Conservation (phyloP, 2,888 invertebrate species). For the Andrena trimmerana region DNA sequence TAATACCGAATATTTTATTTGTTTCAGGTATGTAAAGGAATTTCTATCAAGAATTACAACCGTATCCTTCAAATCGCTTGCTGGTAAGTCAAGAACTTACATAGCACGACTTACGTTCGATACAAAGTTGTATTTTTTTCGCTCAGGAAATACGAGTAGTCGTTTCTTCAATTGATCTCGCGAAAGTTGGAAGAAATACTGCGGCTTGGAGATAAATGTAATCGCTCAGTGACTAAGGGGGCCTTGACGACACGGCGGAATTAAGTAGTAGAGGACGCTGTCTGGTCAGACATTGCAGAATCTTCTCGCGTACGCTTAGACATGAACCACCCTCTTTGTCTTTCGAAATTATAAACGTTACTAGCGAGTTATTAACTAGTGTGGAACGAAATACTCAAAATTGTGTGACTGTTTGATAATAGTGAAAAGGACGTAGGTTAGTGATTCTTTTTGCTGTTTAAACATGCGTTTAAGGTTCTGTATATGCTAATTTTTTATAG, state of each 20-base stretch:
- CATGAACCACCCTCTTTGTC: slow-evolving; percentile 20
- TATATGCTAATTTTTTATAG: no score
- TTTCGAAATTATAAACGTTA: slow-evolving; percentile 24
- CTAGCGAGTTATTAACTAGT: slow-evolving; percentile 4
- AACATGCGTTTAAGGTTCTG: no score
- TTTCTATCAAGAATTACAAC: neutral
- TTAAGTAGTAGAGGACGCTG: slow-evolving; percentile 40
- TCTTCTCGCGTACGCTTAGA: neutral
- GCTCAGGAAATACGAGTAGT: neutral
- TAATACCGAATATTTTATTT: slow-evolving; percentile 10
- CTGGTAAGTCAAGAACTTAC: slow-evolving; percentile 22
- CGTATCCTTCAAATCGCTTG: neutral
- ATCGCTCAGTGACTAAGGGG: neutral
- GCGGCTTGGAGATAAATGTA: slow-evolving; percentile 2
- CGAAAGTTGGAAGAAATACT: neutral
- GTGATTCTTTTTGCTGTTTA: no score
- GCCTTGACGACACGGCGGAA: neutral
- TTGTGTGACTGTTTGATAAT: no score
- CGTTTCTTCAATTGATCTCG: slow-evolving; percentile 7
- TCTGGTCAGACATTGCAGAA: slow-evolving; percentile 28
- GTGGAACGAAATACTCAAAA: no score
- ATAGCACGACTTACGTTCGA: neutral
- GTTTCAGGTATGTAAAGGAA: slow-evolving; percentile 41
- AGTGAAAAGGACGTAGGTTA: no score
- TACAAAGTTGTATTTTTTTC: neutral